Evolutionary conservation across 2,797 vertebrate genomes (phyloP), one percentile per base, ranked within the genome.

Genomic region (Epinephelus coioides): DNA sequence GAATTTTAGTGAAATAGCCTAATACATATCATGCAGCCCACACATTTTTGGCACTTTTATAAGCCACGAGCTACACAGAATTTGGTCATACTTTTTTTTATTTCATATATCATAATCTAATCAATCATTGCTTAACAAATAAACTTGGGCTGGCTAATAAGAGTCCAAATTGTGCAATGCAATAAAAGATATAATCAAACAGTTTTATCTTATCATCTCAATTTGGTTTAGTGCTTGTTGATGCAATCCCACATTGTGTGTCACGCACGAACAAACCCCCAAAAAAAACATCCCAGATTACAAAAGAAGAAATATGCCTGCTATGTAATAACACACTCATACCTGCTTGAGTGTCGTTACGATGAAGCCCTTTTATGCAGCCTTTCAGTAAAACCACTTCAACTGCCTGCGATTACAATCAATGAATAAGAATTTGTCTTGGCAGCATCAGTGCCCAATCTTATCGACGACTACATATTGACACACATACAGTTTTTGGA

Each of bases 381-480:
- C 43, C 11, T 21, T 27, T 27, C 25, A 27, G 25, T 10, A 46
- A 64, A 71, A 60, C 12, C 25, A n/a, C 10, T 68, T 30, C 11
- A 68, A 53, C 12, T 15, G n/a, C 9, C 50, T 50, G 4, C 23
- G 6, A 53, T 27, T 60, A 3, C 9, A 57, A 25, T 77, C 38
- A 40, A 34, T 23, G 21, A 38, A 18, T 34, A 17, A 4, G 44
- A 63, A 30, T 53, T 47, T 71, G 27, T 46, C 34, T 78, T 40
- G 56, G 74, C 59, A 79, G 34, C 49, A 8, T 53, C 43, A 0
- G 4, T 4, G 17, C 47, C 19, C 2, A 5, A n/a, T 15, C 55
- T 78, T 73, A 76, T 69, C 59, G 67, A 11, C 17, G 13, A n/a
- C n/a, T 13, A 14, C 54, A 65, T 30, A 57, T 12, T 55, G 69